phyloP scores from a whole-genome alignment of 1,140 invertebrate genomes.

The Drosophila triauraria region DNA sequence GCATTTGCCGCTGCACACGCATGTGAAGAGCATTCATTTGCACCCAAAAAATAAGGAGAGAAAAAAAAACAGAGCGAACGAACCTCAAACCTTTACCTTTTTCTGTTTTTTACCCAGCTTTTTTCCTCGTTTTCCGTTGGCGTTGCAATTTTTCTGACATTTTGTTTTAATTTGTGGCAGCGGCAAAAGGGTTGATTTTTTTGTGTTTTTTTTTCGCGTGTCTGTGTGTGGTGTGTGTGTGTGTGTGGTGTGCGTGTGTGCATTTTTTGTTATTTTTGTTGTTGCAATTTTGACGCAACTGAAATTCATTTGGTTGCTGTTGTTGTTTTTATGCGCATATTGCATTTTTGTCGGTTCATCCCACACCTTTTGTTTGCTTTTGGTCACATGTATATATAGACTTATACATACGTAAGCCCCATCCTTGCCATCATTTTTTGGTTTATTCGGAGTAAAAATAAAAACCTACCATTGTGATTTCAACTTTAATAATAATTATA shows the following conservation, averaged over 20 bases:
- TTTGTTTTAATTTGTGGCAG: slow-evolving; percentile 83
- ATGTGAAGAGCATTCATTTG: slow-evolving; percentile 78
- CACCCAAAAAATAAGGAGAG: slow-evolving; percentile 47
- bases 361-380: slow-evolving; percentile 67
- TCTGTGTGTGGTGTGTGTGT: slow-evolving; percentile 18
- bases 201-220: slow-evolving; percentile 38
- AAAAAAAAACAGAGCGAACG: slow-evolving; percentile 20
- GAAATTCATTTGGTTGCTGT: slow-evolving; percentile 59
- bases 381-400: slow-evolving; percentile 15
- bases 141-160: slow-evolving; percentile 78
- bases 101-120: slow-evolving; percentile 20
- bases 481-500: slow-evolving; percentile 41
- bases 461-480: slow-evolving; percentile 7
- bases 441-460: slow-evolving; percentile 1
- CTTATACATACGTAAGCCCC: background rate
- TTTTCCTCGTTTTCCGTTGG: slow-evolving; percentile 56
- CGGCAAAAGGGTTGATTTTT: slow-evolving; percentile 77
- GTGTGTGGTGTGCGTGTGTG: slow-evolving; percentile 35
- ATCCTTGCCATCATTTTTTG: slow-evolving; percentile 33
- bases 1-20: slow-evolving; percentile 64
- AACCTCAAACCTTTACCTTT: slow-evolving; percentile 33
- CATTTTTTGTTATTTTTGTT: slow-evolving; percentile 38
- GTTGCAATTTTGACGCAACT: slow-evolving; percentile 73
- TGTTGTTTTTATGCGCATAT: slow-evolving; percentile 73
- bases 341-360: slow-evolving; percentile 78